phyloP scores from a whole-genome alignment of 2,888 invertebrate genomes.

The Gortyna flavago region DNA sequence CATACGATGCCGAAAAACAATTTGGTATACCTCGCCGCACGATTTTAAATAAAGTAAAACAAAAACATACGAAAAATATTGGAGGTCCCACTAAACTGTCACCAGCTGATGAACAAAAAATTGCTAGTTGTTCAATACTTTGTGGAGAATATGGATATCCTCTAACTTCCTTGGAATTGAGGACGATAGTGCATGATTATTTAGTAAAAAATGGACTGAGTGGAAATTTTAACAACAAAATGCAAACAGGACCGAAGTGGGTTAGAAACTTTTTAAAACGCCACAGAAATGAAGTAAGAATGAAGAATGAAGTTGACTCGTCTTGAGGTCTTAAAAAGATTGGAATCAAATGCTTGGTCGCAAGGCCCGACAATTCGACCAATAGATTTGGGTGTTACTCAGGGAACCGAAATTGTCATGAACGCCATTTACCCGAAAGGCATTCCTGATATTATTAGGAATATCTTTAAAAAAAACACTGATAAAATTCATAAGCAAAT shows the following conservation, averaged over 20 bases:
- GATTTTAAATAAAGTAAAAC: conserved; percentile 6
- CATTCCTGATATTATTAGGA: too few species aligned
- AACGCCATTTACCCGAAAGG: too few species aligned
- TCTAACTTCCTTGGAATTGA: too few species aligned
- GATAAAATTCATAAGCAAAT: too few species aligned
- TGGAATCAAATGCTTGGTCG: too few species aligned
- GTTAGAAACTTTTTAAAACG: conserved; percentile 26
- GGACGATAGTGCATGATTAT: conserved; percentile 27
- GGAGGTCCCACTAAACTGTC: conserved; percentile 11
- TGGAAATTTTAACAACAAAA: conserved; percentile 48
- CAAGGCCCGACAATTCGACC: too few species aligned
- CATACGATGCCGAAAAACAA: conserved; percentile 13
- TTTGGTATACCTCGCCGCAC: conserved; percentile 11
- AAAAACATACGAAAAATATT: conserved; percentile 6
- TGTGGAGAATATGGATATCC: too few species aligned
- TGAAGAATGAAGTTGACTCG: too few species aligned
- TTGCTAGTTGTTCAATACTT: neutral
- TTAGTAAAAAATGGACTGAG: conserved; percentile 47
- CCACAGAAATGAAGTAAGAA: conserved; percentile 34
- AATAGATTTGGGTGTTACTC: too few species aligned
- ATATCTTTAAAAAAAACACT: too few species aligned
- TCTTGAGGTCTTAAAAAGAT: too few species aligned
- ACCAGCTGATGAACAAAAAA: conserved; percentile 11
- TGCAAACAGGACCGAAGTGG: conserved; percentile 50
- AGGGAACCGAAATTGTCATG: too few species aligned